A percentile compares a stretch with the other conserved stretches of the same genome.
Evolutionary conservation across 2,797 vertebrate genomes (phyloP).

Genomic region (Chanos chanos): DNA sequence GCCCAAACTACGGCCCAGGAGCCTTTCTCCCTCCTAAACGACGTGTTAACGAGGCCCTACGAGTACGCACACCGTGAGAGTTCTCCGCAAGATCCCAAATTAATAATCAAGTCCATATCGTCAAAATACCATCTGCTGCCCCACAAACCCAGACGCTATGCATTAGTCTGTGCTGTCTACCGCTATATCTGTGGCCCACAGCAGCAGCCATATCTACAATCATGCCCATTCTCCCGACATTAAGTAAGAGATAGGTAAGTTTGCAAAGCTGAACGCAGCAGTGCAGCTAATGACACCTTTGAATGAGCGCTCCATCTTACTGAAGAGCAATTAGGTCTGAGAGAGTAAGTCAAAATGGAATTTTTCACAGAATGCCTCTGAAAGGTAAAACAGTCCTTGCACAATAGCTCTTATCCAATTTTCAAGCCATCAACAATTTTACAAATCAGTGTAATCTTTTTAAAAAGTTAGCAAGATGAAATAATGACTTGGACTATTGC

Average conservation of each 20-base stretch:
- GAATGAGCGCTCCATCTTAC: background rate
- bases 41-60: too few relatives aligned
- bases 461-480: background rate
- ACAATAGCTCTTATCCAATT: slow-evolving; percentile 14
- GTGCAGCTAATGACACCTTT: background rate
- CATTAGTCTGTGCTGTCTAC: background rate
- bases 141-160: background rate
- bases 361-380: background rate
- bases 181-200: too few relatives aligned
- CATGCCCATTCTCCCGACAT: background rate
- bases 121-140: too few relatives aligned
- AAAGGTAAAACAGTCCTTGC: background rate
- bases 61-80: too few relatives aligned
- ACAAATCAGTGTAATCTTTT: background rate
- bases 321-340: background rate
- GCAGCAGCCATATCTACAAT: background rate
- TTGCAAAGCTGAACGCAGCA: background rate
- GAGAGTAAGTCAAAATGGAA: background rate
- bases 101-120: too few relatives aligned
- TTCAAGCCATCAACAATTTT: slow-evolving; percentile 1
- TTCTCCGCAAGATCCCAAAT: too few relatives aligned
- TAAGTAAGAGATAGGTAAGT: background rate
- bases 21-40: too few relatives aligned
- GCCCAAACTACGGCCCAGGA: too few relatives aligned
- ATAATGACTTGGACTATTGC: background rate